Base-by-base conservation (phyloP, 2,113 vertebrate genomes). In the Gopherus evgoodei region DNA sequence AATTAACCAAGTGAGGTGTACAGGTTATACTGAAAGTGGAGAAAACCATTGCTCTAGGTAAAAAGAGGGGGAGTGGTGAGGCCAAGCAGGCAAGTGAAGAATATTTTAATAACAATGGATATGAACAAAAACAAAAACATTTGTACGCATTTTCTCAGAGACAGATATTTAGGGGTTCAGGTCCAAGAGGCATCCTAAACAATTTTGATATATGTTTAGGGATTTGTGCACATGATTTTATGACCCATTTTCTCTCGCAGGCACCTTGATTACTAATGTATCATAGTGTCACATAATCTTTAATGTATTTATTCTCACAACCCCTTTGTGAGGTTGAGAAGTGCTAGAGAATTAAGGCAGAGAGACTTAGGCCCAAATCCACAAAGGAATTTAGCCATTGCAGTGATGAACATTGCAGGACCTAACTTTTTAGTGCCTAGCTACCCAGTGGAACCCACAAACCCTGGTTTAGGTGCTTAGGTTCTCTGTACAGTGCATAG, bases 1-100 rank as follows among this genome's bases (percentile, higher is more conserved):
- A 86, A 91, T 91, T 86, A 88, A 95, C 65, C 25, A 96, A 91
- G 2, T 38, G 14, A 21, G 12, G 81, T 82, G 50, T 91, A 53
- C 94, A 93, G 78, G 25, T 25, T 82, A 90, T 9, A 21, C 3
- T 78, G 24, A 94, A 93, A 84, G 17, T 75, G n/a, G 75, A 93
- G 83, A 38, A 54, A 29, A 6, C 2, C 8, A n/a, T 42, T 38
- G 31, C 22, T 91, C 85, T 49, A 5, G 0, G 1, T 78, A 81
- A 21, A 88, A 75, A 44, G 16, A 9, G 0, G 6, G 1, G 2
- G 2, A 75, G 0, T 1, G 6, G 78, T 86, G 42, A 78, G 6
- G 1, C 38, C 38, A 29, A 1, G 56, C 1, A 0, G 11, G 11
- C 38, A 76, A 27, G 22, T 47, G 72, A 47, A 76, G 12, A 76